Base-by-base conservation (phyloP, 2,888 invertebrate species). In the Tuberolachnus salignus region DNA sequence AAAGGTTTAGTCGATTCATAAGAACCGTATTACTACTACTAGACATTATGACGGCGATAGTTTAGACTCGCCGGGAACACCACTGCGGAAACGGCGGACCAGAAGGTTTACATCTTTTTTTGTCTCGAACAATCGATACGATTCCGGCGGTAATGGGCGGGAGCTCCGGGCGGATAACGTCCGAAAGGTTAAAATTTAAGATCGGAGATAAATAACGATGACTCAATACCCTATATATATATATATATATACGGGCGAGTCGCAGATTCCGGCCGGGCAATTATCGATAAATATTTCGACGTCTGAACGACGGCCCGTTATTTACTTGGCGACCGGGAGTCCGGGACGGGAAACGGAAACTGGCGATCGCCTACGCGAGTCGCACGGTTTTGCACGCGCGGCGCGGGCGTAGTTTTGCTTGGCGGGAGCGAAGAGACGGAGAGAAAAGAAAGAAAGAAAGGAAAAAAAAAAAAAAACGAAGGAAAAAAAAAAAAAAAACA, bases 171-270 rank as follows among this genome's bases (percentile, higher is more conserved):
- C 8, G 3, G 26, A 19, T 34, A 72, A 19, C 6, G 57, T 71
- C 19, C 26, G n/a, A 16, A 21, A 51, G 34, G 51, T 61, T 72
- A 49, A 16, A 63, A 51, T 73, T 42, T 21, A 73, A 73, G 51
- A 51, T 73, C 21, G 0, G 16, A 51, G 51, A 73, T 63, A 72
- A 72, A 72, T 59, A 61, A 61, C 11, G 34, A 61, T 46, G 14
- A 19, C 26, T 26, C 19, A 1, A 44, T 26, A 19, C 13, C n/a
- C 34, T 34, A 34, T 34, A 34, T 34, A 34, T 34, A 34, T 34
- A 34, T 3, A 6, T 34, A 34, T 3, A 6, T 34, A 34, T 34
- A 34, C 55, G 11, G n/a, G n/a, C n/a, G n/a, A n/a, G n/a, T 46
- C 1, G 66, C 2, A 16, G 23, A 11, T 4, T 34, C 6, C 34